Evolutionary conservation across 2,888 invertebrate species (phyloP).

Genomic region (Tachina fera): DNA sequence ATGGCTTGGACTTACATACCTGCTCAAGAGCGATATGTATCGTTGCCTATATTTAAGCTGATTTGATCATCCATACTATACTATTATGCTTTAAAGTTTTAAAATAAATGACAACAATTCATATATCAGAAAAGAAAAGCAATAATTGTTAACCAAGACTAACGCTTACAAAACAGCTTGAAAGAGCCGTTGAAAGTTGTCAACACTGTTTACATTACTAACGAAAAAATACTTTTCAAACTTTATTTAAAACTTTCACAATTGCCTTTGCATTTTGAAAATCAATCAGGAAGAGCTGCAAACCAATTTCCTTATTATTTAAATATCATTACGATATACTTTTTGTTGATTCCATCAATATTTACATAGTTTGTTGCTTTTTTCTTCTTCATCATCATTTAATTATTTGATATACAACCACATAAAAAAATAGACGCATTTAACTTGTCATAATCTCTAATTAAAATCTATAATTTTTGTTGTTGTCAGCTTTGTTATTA

Average conservation of each 20-base stretch:
- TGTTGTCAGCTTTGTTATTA: constrained; percentile 53
- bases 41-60: too few species aligned
- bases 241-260: background rate
- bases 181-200: too few species aligned
- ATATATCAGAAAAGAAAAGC: too few species aligned
- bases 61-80: too few species aligned
- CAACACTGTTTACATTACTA: too few species aligned
- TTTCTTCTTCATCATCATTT: constrained; percentile 16
- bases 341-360: constrained; percentile 36
- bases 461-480: constrained; percentile 67
- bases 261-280: background rate
- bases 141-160: too few species aligned
- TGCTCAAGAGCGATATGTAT: too few species aligned
- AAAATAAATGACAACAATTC: too few species aligned
- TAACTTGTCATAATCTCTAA: constrained; percentile 70
- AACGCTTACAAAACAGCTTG: too few species aligned
- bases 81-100: too few species aligned
- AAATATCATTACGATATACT: constrained; percentile 13
- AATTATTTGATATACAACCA: constrained; percentile 58
- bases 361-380: background rate
- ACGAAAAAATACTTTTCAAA: background rate
- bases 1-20: too few species aligned
- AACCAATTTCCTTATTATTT: constrained; percentile 54
- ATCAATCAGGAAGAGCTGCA: constrained; percentile 42
- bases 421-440: constrained; percentile 51